Evolutionary conservation across 1,140 invertebrate species (phyloP).

Genomic region (Monochamus saltuarius): DNA sequence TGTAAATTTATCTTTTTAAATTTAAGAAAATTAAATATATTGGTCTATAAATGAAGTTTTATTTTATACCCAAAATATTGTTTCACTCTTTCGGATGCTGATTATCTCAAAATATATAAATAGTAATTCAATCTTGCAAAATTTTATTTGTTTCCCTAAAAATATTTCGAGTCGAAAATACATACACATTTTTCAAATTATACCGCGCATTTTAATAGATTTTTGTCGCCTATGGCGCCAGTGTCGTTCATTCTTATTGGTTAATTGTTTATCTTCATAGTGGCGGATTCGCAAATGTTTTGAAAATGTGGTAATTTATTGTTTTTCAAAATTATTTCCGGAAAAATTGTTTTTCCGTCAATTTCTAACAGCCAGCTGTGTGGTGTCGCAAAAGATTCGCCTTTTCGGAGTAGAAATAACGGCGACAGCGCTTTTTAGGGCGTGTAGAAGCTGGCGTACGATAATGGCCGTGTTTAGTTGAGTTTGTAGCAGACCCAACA

Average conservation of each 20-base stretch:
- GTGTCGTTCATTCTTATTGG: conserved; percentile 32
- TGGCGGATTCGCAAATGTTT: conserved; percentile 41
- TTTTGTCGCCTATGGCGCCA: conserved; percentile 8
- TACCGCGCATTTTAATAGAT: too few species aligned
- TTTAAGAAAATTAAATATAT: too few species aligned
- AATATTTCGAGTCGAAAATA: too few species aligned
- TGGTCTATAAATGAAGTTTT: too few species aligned
- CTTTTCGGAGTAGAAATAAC: neutral
- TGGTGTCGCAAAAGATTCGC: neutral
- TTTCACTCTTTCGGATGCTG: too few species aligned
- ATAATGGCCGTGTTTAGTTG: conserved; percentile 11
- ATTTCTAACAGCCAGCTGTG: neutral
- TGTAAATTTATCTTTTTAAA: too few species aligned
- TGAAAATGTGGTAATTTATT: conserved; percentile 36
- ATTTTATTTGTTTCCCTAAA: too few species aligned
- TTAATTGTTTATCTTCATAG: conserved; percentile 37
- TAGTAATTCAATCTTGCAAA: too few species aligned
- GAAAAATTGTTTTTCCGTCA: conserved; percentile 13
- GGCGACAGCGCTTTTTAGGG: conserved; percentile 31
- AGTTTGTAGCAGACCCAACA: conserved; percentile 14
- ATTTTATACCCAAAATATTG: too few species aligned
- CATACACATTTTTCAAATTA: too few species aligned
- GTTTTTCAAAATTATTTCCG: conserved; percentile 9
- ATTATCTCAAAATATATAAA: too few species aligned
- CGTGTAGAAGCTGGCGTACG: conserved; percentile 40